phyloP scores from a whole-genome alignment of 92 coral and sea anemone species.

The Virgularia gustaviana region DNA sequence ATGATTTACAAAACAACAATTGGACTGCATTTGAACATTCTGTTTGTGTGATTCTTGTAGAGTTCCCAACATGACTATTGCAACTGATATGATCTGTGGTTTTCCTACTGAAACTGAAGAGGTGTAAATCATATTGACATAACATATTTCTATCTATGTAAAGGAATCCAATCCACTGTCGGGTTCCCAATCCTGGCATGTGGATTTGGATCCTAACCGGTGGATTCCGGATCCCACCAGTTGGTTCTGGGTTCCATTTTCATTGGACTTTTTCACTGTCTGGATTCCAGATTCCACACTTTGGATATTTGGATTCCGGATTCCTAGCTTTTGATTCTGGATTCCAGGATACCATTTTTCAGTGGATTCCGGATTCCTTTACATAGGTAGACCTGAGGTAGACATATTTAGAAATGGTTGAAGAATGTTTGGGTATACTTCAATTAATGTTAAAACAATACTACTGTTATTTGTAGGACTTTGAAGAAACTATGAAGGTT shows the following conservation, averaged over 20 bases:
- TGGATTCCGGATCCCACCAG: too few species aligned
- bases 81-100: slow-evolving; percentile 95
- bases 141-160: background rate
- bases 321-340: too few species aligned
- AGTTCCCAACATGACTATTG: slow-evolving; percentile 84
- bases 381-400: too few species aligned
- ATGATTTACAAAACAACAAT: background rate
- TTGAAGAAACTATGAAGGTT: slow-evolving; percentile 76
- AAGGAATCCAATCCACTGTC: background rate
- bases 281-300: too few species aligned
- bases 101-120: slow-evolving; percentile 85
- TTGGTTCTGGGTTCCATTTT: background rate
- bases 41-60: too few species aligned
- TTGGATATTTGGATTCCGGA: too few species aligned
- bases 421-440: background rate
- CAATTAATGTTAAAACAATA: background rate
- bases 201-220: too few species aligned
- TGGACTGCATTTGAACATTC: too few species aligned
- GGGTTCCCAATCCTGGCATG: background rate
- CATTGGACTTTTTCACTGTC: too few species aligned
- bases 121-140: background rate
- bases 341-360: background rate
- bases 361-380: too few species aligned
- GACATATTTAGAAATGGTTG: background rate
- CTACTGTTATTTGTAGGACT: slow-evolving; percentile 78